Evolutionary conservation across 1,140 invertebrate genomes (phyloP).

Genomic region (Drosophila tsacasi): DNA sequence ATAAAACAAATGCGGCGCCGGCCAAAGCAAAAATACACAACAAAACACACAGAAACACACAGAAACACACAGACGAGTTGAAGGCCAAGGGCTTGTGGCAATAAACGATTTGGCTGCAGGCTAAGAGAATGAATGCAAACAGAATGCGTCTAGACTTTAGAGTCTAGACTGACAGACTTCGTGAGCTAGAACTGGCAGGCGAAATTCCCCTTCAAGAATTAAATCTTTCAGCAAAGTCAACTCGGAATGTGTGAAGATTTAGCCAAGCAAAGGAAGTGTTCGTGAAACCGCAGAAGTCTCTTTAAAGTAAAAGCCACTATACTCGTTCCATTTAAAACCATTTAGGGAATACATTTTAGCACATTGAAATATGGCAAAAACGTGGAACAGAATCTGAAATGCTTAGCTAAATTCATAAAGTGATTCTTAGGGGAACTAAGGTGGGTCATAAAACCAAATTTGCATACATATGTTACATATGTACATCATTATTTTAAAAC

Average conservation of each 20-base stretch:
- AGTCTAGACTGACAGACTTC: constrained; percentile 3
- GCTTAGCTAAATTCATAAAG: background rate
- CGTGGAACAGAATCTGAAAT: background rate
- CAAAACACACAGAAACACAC: background rate
- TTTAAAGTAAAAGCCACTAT: background rate
- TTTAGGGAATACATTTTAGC: background rate
- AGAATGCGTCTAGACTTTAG: constrained; percentile 34
- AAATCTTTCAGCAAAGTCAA: background rate
- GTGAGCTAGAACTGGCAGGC: constrained; percentile 4
- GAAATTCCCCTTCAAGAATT: background rate
- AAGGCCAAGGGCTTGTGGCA: constrained; percentile 52
- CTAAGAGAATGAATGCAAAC: constrained; percentile 24
- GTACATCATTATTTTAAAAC: background rate
- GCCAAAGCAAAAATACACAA: constrained; percentile 14
- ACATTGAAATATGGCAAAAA: background rate
- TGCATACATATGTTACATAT: no score
- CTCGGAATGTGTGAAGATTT: constrained; percentile 1
- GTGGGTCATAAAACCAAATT: background rate
- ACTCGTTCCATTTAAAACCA: background rate
- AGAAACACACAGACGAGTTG: constrained; percentile 3
- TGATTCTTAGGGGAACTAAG: background rate
- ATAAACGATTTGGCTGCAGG: constrained; percentile 19
- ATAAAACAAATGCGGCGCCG: constrained; percentile 27
- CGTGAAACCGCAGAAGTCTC: background rate
- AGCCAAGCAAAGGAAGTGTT: background rate